A percentile compares a stretch with the other conserved stretches of the same genome.
Conservation (phyloP, 2,113 vertebrate species). For the Aptenodytes patagonicus region DNA sequence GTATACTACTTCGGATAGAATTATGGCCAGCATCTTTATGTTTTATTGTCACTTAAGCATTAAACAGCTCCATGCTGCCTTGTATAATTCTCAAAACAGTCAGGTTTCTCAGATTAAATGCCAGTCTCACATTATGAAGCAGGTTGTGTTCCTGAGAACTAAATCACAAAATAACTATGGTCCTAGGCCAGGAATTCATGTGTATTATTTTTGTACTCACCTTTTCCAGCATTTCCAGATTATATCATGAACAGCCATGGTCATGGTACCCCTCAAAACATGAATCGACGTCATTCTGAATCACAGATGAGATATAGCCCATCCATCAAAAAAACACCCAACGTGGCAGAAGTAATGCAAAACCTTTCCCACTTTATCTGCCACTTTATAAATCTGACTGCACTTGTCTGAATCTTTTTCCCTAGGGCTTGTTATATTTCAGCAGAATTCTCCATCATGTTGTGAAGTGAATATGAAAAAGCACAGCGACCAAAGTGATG, state of each 20-base stretch:
- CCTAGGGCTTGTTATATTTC: slow-evolving; percentile 61
- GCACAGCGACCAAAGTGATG: slow-evolving; percentile 5
- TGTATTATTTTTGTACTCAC: not conserved
- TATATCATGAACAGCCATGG: not conserved
- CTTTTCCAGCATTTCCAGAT: not conserved
- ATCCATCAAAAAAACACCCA: not conserved
- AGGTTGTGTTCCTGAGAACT: slow-evolving; percentile 3
- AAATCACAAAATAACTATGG: slow-evolving; percentile 8
- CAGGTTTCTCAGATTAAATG: slow-evolving; percentile 51
- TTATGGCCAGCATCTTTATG: slow-evolving; percentile 35
- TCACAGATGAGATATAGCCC: not conserved
- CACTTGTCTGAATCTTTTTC: slow-evolving; percentile 62
- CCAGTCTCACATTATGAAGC: slow-evolving; percentile 29
- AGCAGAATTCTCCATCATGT: slow-evolving; percentile 51
- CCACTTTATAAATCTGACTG: slow-evolving; percentile 63
- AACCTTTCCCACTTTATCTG: slow-evolving; percentile 52
- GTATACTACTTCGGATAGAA: slow-evolving; percentile 48
- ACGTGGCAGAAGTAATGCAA: slow-evolving; percentile 44
- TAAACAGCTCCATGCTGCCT: slow-evolving; percentile 13
- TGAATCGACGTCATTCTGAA: not conserved
- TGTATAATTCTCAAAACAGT: slow-evolving; percentile 38
- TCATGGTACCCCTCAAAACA: not conserved
- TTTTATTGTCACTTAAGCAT: slow-evolving; percentile 38
- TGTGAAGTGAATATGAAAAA: slow-evolving; percentile 57
- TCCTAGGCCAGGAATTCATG: not conserved